Evolutionary conservation across 2,113 vertebrate genomes (phyloP).

Genomic region (Pollachius pollachius): DNA sequence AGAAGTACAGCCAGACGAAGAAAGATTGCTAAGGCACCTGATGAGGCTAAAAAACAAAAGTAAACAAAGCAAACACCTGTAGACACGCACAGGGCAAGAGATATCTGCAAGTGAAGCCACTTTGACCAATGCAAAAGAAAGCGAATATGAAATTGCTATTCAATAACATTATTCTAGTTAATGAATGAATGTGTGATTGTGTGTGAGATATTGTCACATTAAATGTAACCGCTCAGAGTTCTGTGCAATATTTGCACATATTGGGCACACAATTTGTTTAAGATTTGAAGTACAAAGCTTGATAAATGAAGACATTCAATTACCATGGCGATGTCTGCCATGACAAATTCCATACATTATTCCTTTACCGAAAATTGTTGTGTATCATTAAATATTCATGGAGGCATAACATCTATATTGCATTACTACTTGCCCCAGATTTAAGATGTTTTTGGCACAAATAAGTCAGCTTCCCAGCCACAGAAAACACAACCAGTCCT

Average conservation of each 20-base stretch:
- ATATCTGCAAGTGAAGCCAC: too few relatives aligned
- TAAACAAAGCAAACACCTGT: slow-evolving; percentile 35
- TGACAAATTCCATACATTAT: slow-evolving; percentile 47
- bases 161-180: background rate
- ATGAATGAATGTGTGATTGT: slow-evolving; percentile 1
- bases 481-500: slow-evolving; percentile 20
- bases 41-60: slow-evolving; percentile 37
- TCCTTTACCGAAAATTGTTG: slow-evolving; percentile 45
- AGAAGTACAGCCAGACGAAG: slow-evolving; percentile 40
- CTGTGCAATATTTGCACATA: too few relatives aligned
- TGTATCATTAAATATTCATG: slow-evolving; percentile 56
- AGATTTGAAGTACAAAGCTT: slow-evolving; percentile 16
- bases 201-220: background rate
- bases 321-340: slow-evolving; percentile 13
- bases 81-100: background rate
- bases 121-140: too few relatives aligned
- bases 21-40: slow-evolving; percentile 29
- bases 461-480: slow-evolving; percentile 29
- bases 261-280: slow-evolving; percentile 6
- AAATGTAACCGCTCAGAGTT: too few relatives aligned
- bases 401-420: slow-evolving; percentile 64
- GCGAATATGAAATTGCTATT: too few relatives aligned
- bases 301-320: slow-evolving; percentile 26
- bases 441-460: slow-evolving; percentile 60
- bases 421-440: slow-evolving; percentile 64